Evolutionary conservation across 1,140 invertebrate genomes (phyloP), one percentile per base, ranked within the genome.

Genomic region (Sitobion miscanthi): DNA sequence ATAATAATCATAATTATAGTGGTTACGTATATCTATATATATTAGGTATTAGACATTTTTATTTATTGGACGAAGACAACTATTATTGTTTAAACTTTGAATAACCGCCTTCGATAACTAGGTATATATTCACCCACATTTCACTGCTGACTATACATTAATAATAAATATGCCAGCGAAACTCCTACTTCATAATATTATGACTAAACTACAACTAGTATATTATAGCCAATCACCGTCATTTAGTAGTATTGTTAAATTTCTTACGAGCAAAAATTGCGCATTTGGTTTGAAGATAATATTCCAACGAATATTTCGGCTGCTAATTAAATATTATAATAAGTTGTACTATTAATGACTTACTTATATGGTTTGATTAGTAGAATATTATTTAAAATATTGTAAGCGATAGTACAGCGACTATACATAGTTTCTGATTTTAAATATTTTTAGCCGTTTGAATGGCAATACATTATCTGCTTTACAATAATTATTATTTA

Each of bases 111-210:
- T 87, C 86, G 30, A 49, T 87, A 49, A 49, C 30, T 49, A 77
- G 62, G 14, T 77, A n/a, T 69, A n/a, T 69, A 87, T 87, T 85
- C 62, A 77, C 85, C 42, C 45, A 87, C 30, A 87, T 87, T 49
- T 87, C 6, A 87, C 14, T 49, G 86, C 47, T 52, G 8, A 87
- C 47, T 30, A 49, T 17, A 52, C 20, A 49, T 87, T n/a, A 87
- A 87, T 35, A 87, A 87, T 52, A 49, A 87, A 52, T 49, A 87
- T 87, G 6, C 49, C n/a, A 49, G n/a, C 7, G 17, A 87, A 49
- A 87, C 86, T 87, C 86, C 86, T 87, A 87, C 86, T 87, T 83
- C 17, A 83, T 83, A 83, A 83, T 83, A 83, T 23, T 38, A 83
- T 9, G 21, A 21, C 35, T n/a, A 83, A 83, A 8, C 6, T 83